phyloP scores from a whole-genome alignment of 2,113 vertebrate genomes.

The Odontesthes bonariensis region DNA sequence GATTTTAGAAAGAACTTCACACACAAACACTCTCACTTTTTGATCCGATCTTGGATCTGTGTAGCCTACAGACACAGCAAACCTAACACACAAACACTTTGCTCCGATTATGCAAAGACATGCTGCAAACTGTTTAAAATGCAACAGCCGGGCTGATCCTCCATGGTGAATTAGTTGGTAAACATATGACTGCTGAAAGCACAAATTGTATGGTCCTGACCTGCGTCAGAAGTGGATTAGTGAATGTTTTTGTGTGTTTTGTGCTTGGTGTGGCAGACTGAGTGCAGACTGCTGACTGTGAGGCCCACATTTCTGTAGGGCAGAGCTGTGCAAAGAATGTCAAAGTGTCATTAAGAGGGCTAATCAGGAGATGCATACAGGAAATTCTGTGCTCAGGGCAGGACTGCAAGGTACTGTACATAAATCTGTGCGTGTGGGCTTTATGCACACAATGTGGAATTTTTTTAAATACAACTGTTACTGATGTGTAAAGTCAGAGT shows the following conservation, averaged over 20 bases:
- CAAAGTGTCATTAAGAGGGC: background rate
- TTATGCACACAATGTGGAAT: background rate
- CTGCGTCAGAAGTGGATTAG: slow-evolving; percentile 18
- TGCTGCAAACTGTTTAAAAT: slow-evolving; percentile 12
- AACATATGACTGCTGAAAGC: slow-evolving; percentile 27
- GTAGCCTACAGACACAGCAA: background rate
- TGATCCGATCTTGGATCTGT: background rate
- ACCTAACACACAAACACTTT: slow-evolving; percentile 18
- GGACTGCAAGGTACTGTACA: background rate
- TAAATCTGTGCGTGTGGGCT: background rate
- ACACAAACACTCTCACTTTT: too few species aligned
- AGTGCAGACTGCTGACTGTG: background rate
- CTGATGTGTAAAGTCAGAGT: too few species aligned
- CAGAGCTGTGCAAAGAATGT: background rate
- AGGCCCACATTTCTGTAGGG: slow-evolving; percentile 5
- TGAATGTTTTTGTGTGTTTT: background rate
- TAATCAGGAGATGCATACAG: background rate
- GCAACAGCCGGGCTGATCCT: background rate
- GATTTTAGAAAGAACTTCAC: too few species aligned
- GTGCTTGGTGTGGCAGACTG: background rate
- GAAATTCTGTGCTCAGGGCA: background rate
- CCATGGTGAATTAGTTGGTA: slow-evolving; percentile 2
- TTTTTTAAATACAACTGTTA: too few species aligned
- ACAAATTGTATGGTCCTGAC: background rate
- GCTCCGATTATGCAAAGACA: slow-evolving; percentile 10